Evolutionary conservation across 2,888 invertebrate species (phyloP).

Genomic region (Arge pagana): DNA sequence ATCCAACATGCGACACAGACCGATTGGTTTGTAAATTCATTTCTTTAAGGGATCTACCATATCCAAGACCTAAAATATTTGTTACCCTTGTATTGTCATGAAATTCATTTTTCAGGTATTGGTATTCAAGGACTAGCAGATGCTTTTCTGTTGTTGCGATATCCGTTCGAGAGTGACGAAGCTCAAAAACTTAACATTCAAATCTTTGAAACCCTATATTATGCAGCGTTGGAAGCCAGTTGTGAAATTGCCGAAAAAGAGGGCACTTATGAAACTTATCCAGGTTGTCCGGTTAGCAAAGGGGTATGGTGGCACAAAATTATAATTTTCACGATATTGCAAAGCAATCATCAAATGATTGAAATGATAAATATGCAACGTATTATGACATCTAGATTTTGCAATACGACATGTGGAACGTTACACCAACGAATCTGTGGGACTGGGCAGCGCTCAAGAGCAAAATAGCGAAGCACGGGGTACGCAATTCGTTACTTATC

Average conservation of each 20-base stretch:
- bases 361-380: not conserved
- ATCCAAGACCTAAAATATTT: not conserved
- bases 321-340: too few species aligned
- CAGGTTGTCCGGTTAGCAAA: slow-evolving; percentile 90
- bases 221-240: slow-evolving; percentile 94
- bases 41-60: not conserved
- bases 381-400: slow-evolving; percentile 65
- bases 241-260: slow-evolving; percentile 86
- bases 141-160: slow-evolving; percentile 90
- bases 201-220: slow-evolving; percentile 98
- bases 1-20: slow-evolving; percentile 87
- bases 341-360: slow-evolving; percentile 9
- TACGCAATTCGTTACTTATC: slow-evolving; percentile 89
- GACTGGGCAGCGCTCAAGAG: slow-evolving; percentile 84
- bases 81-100: not conserved
- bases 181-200: slow-evolving; percentile 87
- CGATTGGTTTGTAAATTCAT: slow-evolving; percentile 65
- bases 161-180: slow-evolving; percentile 88
- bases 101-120: slow-evolving; percentile 65
- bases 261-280: slow-evolving; percentile 90
- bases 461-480: slow-evolving; percentile 85
- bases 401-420: slow-evolving; percentile 98
- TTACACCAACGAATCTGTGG: slow-evolving; percentile 84
- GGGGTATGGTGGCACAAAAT: slow-evolving; percentile 64
- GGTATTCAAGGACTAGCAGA: slow-evolving; percentile 98